Base-by-base conservation (phyloP, 2,888 invertebrate genomes). In the Chymomyza fuscimana region DNA sequence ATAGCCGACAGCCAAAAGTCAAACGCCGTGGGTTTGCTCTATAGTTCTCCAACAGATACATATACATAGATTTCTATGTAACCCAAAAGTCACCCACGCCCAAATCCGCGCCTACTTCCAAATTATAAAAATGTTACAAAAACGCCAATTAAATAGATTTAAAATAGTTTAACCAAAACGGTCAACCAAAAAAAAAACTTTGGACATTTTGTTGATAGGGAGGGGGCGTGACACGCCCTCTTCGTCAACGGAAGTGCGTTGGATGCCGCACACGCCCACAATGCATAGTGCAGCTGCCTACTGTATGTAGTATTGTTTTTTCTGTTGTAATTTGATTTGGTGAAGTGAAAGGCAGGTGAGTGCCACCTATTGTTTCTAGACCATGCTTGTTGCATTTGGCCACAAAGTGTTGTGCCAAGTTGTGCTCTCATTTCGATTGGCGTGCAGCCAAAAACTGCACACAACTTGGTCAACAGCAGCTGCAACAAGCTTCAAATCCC, bases 141-240 rank as follows among this genome's bases (percentile, higher is more conserved):
- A 54, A 54, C 22, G 22, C 54, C 54, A 54, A 54, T 54, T 54
- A 54, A 54, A 54, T 16, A 16, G 54, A 19, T 54, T 54, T 54
- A 54, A 54, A 54, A 54, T 54, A 54, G 19, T 54, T 54, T 54
- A 54, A 46, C 40, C 12, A 46, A 46, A 46, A 46, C 12, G 40
- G 40, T 46, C 40, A 46, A 46, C 3, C 2, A 7, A 36, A 36
- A 6, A 5, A 36, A 25, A 3, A 25, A 5, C 4, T 51, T 54
- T 54, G 51, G 51, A 19, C 54, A 54, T 54, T 54, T 2, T 19
- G 16, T 16, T 54, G 22, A 54, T 10, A 22, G 16, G 7, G 1
- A n/a, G 54, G 22, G 9, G 16, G 54, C 54, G n/a, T 9, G 54
- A 54, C 19, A 54, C 19, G 54, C 22, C 16, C 19, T 15, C 19